phyloP scores from a whole-genome alignment of 2,888 invertebrate species.

The Dryadula phaetusa region DNA sequence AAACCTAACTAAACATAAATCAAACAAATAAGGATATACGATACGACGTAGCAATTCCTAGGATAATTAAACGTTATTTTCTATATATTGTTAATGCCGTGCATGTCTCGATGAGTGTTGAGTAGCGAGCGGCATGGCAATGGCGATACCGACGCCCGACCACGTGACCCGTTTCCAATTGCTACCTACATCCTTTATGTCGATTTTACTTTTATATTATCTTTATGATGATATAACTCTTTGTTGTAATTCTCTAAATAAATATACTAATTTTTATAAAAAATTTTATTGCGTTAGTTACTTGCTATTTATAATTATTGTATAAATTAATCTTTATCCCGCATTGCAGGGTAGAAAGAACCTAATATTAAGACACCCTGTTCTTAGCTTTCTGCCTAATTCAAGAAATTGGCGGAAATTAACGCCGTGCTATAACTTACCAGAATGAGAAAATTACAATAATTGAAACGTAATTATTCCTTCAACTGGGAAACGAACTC shows the following conservation, averaged over 20 bases:
- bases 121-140: conserved; percentile 20
- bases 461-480: too few species aligned
- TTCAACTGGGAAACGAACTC: too few species aligned
- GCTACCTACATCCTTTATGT: conserved; percentile 53
- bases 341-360: too few species aligned
- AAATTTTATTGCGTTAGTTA: too few species aligned
- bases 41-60: conserved; percentile 10
- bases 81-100: conserved; percentile 20
- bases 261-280: too few species aligned
- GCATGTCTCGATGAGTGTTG: conserved; percentile 8
- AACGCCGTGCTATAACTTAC: too few species aligned
- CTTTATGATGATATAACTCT: neutral
- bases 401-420: too few species aligned
- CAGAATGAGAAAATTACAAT: too few species aligned
- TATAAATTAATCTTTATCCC: too few species aligned
- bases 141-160: neutral
- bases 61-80: conserved; percentile 14
- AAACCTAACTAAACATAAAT: neutral
- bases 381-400: too few species aligned
- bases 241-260: neutral
- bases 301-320: too few species aligned
- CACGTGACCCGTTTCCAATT: conserved; percentile 61
- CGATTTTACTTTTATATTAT: conserved; percentile 20
- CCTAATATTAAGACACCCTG: too few species aligned
- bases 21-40: neutral